Conservation (phyloP, 53 echinoderm and acorn worm genomes). For the Holothuria leucospilota region DNA sequence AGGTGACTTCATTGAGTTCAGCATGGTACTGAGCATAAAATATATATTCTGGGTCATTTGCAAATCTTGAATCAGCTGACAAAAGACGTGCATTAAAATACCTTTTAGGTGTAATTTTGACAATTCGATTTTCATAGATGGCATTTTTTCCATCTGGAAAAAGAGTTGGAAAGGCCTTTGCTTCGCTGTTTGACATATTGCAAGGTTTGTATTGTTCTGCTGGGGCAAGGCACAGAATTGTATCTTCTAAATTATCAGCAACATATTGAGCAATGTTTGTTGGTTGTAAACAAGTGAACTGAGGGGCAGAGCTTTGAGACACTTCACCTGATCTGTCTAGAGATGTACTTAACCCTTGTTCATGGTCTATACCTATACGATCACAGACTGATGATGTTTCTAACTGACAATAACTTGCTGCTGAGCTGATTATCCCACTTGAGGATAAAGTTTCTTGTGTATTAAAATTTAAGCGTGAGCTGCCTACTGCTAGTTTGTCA, state of each 20-base stretch:
- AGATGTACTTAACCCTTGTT: too few relatives aligned
- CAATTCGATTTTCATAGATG: background rate
- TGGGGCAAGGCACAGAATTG: constrained; percentile 34
- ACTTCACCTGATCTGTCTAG: background rate
- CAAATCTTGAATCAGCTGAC: too few relatives aligned
- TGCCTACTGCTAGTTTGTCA: too few relatives aligned
- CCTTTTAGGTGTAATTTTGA: background rate
- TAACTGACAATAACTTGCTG: constrained; percentile 57
- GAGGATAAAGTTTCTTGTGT: too few relatives aligned
- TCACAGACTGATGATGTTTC: constrained; percentile 35
- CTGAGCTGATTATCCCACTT: too few relatives aligned
- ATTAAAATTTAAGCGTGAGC: too few relatives aligned
- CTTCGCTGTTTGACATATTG: constrained; percentile 15
- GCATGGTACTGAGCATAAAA: constrained; percentile 17
- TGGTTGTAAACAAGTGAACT: constrained; percentile 32
- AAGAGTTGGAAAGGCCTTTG: constrained; percentile 26
- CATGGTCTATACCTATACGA: too few relatives aligned
- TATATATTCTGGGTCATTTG: constrained; percentile 30
- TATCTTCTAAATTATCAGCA: constrained; percentile 25
- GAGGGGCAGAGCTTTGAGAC: constrained; percentile 3
- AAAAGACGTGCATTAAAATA: constrained; percentile 22
- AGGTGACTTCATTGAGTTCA: constrained; percentile 25
- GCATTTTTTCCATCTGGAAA: constrained; percentile 34
- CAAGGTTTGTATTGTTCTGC: constrained; percentile 16
- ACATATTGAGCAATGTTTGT: constrained; percentile 17